Conservation (phyloP, 2,797 vertebrate species). For the Phylloscopus collybita region DNA sequence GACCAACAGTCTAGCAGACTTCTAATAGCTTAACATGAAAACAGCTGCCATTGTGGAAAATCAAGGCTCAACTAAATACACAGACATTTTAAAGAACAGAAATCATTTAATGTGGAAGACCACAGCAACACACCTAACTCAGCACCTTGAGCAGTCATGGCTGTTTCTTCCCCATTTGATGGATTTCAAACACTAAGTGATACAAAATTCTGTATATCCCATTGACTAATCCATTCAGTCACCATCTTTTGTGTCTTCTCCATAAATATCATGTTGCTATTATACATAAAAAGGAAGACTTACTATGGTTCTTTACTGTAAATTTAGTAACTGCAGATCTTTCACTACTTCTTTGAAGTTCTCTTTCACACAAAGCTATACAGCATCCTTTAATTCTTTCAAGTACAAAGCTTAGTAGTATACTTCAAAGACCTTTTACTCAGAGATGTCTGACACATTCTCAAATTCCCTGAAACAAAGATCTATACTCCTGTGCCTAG, state of each 20-base stretch:
- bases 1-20: not conserved
- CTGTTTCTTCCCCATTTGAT: not conserved
- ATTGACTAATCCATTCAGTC: not conserved
- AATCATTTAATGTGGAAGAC: not conserved
- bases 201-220: not conserved
- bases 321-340: slow-evolving; percentile 20
- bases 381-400: slow-evolving; percentile 5
- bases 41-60: not conserved
- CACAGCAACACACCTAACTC: not conserved
- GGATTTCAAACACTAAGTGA: not conserved
- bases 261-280: not conserved
- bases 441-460: slow-evolving; percentile 16
- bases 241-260: not conserved
- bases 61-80: not conserved
- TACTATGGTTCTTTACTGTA: not conserved
- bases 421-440: slow-evolving; percentile 32
- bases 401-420: not conserved
- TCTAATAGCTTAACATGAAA: not conserved
- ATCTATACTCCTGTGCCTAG: not conserved
- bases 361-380: not conserved
- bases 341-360: not conserved
- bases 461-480: slow-evolving; percentile 43
- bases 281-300: slow-evolving; percentile 10
- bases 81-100: not conserved
- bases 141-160: not conserved